Evolutionary conservation across 2,888 invertebrate genomes (phyloP).

Genomic region (Ornithoptera priamus): DNA sequence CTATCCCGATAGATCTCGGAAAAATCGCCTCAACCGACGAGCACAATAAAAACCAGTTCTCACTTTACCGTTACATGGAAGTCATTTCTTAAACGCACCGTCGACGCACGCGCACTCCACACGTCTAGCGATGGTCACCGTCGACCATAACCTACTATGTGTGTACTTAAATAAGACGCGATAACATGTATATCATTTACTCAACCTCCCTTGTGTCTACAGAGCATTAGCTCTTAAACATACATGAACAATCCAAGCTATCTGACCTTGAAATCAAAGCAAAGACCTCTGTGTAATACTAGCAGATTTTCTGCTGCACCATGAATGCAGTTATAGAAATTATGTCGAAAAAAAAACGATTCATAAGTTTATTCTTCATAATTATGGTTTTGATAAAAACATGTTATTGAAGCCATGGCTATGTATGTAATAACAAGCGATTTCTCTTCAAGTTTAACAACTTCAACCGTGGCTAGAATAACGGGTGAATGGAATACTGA

Average conservation of each 20-base stretch:
- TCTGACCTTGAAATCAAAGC: no score
- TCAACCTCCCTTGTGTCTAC: no score
- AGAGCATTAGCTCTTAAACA: neutral
- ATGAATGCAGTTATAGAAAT: neutral
- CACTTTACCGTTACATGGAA: conserved; percentile 65
- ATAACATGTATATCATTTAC: no score
- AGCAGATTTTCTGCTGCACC: neutral
- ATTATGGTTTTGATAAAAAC: neutral
- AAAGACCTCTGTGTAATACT: neutral
- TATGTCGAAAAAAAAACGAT: neutral
- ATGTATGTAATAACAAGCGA: neutral
- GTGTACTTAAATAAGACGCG: neutral
- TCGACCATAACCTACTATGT: neutral
- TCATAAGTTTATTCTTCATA: neutral
- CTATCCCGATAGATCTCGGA: conserved; percentile 42
- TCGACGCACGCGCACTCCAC: conserved; percentile 42
- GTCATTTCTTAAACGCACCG: conserved; percentile 66
- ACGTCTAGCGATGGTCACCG: conserved; percentile 33
- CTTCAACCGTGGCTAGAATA: no score
- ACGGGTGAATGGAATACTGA: neutral
- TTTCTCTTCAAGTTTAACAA: neutral
- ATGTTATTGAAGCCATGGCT: neutral
- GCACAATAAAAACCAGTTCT: conserved; percentile 65
- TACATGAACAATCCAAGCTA: no score
- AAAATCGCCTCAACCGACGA: conserved; percentile 56